Evolutionary conservation across 2,888 invertebrate species (phyloP), one percentile per base, ranked within the genome.

Genomic region (Epicampocera succincta): DNA sequence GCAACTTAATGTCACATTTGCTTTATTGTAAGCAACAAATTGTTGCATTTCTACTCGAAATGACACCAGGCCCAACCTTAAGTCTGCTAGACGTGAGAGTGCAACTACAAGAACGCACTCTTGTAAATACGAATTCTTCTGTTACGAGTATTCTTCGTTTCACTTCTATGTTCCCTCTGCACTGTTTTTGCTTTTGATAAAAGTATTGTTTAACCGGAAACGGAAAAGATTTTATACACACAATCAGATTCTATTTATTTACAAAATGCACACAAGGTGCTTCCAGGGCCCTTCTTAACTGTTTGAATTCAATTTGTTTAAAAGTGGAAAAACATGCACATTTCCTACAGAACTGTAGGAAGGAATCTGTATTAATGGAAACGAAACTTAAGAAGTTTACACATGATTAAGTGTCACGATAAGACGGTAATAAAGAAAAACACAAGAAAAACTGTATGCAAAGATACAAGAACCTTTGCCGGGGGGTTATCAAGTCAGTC

Each of bases 241-340:
- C 76, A 76, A 76, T 69, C 68, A 52, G 29, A 2, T 1, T 68
- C 54, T 69, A 54, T 61, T 68, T 76, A 76, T 75, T 75, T 69
- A 61, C 52, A 52, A 25, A 8, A 21, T 40, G 19, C 52, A 54
- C 44, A 63, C 61, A 63, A 63, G 52, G n/a, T n/a, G n/a, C 54
- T 33, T 9, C 33, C 63, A 15, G 15, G 6, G 21, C 15, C 6
- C 33, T 44, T 44, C 33, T 44, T 44, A 25, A 19, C 6, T 44
- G 17, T 25, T 56, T 19, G 19, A n/a, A 21, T 50, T 13, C 15
- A 42, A 33, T 63, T 63, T 48, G 12, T 17, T 29, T 15, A 61
- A 33, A 33, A 61, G 11, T 13, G 11, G 9, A 63, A 33, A 46
- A 33, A 17, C 6, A 13, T 13, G 40, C 11, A 40, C 8, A 33